A percentile compares a stretch with the other conserved stretches of the same genome.
These are phyloP conservation scores for Chlorops oryzae DNA, from an alignment of 1,140 invertebrate genomes.

Conservation along the genomic window DNA sequence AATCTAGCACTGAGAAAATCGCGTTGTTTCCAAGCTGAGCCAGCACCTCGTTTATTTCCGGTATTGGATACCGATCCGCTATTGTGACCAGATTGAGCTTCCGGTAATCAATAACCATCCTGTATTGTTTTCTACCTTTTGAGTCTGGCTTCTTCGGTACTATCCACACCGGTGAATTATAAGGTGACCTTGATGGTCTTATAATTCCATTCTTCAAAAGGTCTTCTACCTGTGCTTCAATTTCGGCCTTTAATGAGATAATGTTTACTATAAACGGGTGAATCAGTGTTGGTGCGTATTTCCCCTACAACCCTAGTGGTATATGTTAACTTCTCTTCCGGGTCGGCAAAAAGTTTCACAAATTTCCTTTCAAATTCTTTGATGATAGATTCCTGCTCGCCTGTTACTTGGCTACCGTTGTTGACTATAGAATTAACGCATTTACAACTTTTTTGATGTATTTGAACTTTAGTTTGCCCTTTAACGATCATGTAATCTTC, in stretches of 20 bases:
- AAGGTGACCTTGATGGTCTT: conserved; percentile 13
- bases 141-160: conserved; percentile 11
- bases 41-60: conserved; percentile 49
- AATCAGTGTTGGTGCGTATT: conserved; percentile 15
- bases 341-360: conserved; percentile 10
- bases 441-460: conserved; percentile 10
- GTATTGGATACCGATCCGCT: conserved; percentile 51
- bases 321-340: conserved; percentile 15
- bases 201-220: conserved; percentile 17
- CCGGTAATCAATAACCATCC: conserved; percentile 36
- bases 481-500: conserved; percentile 8
- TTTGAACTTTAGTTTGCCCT: neutral
- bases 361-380: neutral
- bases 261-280: conserved; percentile 13
- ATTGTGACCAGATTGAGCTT: conserved; percentile 35
- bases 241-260: conserved; percentile 13
- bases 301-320: conserved; percentile 15
- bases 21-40: conserved; percentile 39
- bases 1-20: conserved; percentile 48
- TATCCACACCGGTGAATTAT: conserved; percentile 18
- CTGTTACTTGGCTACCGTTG: neutral
- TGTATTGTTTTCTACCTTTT: conserved; percentile 29
- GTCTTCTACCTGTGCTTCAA: conserved; percentile 13
- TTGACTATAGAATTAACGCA: conserved; percentile 10
- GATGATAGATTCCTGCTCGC: neutral